phyloP scores from a whole-genome alignment of 2,888 invertebrate genomes.

The Aspidiotus rigidus region DNA sequence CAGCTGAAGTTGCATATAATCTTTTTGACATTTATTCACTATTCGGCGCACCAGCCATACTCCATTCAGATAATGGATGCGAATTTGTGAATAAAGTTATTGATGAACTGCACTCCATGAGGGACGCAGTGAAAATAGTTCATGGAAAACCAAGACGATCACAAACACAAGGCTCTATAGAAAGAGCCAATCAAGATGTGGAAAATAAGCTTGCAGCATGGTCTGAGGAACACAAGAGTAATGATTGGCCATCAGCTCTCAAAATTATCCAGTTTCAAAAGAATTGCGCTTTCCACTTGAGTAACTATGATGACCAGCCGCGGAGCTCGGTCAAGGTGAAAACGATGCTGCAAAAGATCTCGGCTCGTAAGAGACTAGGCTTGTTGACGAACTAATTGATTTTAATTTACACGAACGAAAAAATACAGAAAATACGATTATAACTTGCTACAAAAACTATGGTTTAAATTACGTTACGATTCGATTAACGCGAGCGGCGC shows the following conservation, averaged over 20 bases:
- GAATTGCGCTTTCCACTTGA: too few relatives aligned
- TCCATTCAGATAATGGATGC: slow-evolving; percentile 38
- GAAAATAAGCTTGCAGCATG: neutral
- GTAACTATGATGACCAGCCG: too few relatives aligned
- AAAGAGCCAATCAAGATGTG: slow-evolving; percentile 8
- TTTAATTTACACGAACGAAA: too few relatives aligned
- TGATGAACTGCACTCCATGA: slow-evolving; percentile 36
- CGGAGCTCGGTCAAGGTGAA: too few relatives aligned
- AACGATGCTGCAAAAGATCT: too few relatives aligned
- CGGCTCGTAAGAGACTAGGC: too few relatives aligned
- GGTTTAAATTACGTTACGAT: too few relatives aligned
- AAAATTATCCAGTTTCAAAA: slow-evolving; percentile 4
- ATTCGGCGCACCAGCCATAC: slow-evolving; percentile 36
- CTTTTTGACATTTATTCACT: slow-evolving; percentile 35
- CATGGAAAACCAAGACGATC: slow-evolving; percentile 42
- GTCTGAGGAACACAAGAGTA: neutral
- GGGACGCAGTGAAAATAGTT: slow-evolving; percentile 42
- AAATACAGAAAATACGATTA: too few relatives aligned
- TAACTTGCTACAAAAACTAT: too few relatives aligned
- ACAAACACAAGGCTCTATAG: slow-evolving; percentile 39
- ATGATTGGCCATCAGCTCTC: neutral
- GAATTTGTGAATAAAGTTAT: slow-evolving; percentile 39
- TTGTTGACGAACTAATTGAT: too few relatives aligned
- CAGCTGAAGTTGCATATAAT: slow-evolving; percentile 40
- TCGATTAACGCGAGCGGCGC: too few relatives aligned